These are phyloP conservation scores for Avahi laniger DNA, from an alignment of 2,797 vertebrate species.

Conservation along the genomic window DNA sequence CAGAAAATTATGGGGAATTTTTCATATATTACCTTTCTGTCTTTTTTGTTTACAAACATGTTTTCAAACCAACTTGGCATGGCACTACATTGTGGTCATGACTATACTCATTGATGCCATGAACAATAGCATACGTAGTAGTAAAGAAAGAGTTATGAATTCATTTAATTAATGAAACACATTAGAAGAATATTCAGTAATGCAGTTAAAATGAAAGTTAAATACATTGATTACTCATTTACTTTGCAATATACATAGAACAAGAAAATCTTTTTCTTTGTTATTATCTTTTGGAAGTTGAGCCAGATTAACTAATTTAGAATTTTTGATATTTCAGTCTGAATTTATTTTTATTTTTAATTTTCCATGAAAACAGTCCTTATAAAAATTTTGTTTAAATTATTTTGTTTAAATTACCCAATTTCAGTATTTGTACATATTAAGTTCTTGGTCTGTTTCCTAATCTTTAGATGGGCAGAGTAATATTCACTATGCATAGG, in stretches of 20 bases:
- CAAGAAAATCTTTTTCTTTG: background rate
- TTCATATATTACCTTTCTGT: background rate
- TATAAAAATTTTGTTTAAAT: background rate
- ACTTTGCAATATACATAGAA: background rate
- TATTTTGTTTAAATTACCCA: background rate
- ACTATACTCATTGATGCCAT: background rate
- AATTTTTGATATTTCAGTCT: background rate
- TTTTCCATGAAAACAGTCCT: background rate
- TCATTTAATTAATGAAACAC: conserved; percentile 13
- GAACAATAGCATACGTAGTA: background rate
- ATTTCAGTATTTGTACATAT: background rate
- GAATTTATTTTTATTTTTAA: background rate
- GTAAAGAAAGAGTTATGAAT: background rate
- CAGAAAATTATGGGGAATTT: background rate
- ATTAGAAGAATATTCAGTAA: background rate
- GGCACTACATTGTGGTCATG: background rate
- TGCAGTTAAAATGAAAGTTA: background rate
- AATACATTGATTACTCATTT: background rate
- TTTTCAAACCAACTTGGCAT: conserved; percentile 17
- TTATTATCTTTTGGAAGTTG: background rate
- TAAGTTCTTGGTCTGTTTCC: background rate
- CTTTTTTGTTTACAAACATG: conserved; percentile 41
- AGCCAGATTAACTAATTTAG: background rate
- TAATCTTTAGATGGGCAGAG: background rate
- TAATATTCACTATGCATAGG: background rate